Conservation (phyloP, 2,113 vertebrate genomes). For the Sapajus apella region DNA sequence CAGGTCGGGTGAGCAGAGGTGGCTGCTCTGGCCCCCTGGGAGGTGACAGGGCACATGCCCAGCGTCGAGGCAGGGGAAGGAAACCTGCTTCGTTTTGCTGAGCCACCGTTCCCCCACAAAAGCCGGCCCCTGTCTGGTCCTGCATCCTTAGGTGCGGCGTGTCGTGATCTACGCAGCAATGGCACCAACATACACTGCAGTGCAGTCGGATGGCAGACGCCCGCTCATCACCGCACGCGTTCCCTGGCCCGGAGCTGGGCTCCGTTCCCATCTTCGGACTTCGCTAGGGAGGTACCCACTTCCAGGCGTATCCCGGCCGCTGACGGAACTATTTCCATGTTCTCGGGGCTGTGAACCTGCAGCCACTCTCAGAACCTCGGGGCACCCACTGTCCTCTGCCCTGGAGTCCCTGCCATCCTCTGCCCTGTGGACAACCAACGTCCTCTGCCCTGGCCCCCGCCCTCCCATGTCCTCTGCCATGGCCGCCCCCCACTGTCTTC, state of each 20-base stretch:
- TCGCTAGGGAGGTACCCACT: neutral
- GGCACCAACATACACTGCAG: neutral
- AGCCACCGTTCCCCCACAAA: rapidly evolving
- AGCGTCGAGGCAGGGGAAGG: neutral
- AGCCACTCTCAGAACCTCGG: too few species aligned
- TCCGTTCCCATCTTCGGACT: neutral
- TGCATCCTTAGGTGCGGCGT: rapidly evolving
- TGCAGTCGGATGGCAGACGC: neutral
- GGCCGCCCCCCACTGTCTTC: too few species aligned
- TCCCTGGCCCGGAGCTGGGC: neutral
- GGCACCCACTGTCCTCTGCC: neutral
- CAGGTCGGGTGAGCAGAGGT: too few species aligned
- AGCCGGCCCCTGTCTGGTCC: rapidly evolving
- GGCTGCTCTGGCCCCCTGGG: too few species aligned
- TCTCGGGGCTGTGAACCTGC: neutral
- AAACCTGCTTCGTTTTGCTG: rapidly evolving
- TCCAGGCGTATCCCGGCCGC: too few species aligned
- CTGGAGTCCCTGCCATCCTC: too few species aligned
- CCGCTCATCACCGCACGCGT: neutral
- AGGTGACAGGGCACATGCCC: too few species aligned
- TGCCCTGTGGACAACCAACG: neutral
- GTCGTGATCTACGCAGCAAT: neutral
- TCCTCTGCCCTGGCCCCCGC: too few species aligned
- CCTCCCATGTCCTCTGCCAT: too few species aligned
- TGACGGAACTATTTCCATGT: neutral